Conservation (phyloP, 2,113 vertebrate species). For the Dasyornis broadbenti region DNA sequence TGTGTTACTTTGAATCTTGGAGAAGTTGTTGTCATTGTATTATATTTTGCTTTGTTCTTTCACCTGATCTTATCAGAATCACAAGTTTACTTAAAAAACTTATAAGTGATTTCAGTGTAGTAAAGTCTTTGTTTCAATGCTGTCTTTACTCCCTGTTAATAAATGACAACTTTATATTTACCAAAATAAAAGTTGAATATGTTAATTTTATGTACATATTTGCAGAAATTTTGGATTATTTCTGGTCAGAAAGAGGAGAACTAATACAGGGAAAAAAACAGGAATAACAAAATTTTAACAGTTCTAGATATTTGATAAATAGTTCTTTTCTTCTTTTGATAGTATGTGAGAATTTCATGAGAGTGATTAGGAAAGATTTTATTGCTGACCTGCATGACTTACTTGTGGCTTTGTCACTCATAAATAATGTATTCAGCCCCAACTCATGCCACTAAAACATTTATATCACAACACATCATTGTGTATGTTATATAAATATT, state of each 20-base stretch:
- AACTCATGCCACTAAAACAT: conserved; percentile 63
- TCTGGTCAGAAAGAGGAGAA: background rate
- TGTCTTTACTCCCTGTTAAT: background rate
- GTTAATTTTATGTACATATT: background rate
- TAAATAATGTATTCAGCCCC: conserved; percentile 61
- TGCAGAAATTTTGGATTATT: background rate
- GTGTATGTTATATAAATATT: conserved; percentile 71
- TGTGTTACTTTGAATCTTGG: background rate
- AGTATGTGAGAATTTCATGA: background rate
- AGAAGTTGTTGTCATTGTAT: background rate
- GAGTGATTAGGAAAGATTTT: conserved; percentile 35
- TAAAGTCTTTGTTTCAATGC: background rate
- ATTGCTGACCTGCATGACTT: conserved; percentile 49
- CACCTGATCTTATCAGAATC: background rate
- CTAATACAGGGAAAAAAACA: background rate
- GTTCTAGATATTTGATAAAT: background rate
- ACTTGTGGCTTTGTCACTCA: conserved; percentile 48
- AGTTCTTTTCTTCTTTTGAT: background rate
- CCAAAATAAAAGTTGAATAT: background rate
- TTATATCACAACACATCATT: conserved; percentile 59
- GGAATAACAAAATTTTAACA: background rate
- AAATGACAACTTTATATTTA: background rate
- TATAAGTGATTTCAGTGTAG: background rate
- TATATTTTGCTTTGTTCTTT: background rate
- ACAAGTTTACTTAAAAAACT: background rate